A percentile compares a stretch with the other conserved stretches of the same genome.
These are phyloP conservation scores for Distichodus sexfasciatus DNA, from an alignment of 2,797 vertebrate genomes.

Conservation along the genomic window DNA sequence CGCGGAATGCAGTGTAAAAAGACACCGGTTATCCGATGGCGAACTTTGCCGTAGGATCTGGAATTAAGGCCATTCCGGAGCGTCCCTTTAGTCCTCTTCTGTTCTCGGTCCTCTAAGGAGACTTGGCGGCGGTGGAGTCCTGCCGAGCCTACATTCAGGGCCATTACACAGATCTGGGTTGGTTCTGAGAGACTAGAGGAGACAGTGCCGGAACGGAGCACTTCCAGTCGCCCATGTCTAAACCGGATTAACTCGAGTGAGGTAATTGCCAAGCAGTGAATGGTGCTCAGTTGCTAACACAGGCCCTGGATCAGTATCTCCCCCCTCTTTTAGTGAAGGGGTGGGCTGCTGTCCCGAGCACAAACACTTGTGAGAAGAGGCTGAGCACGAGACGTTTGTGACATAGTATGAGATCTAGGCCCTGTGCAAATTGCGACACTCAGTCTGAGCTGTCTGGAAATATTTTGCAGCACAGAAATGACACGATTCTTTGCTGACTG, in stretches of 20 bases:
- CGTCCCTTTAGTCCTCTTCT: background rate
- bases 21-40: background rate
- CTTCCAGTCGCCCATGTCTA: constrained; percentile 24
- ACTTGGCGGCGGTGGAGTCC: constrained; percentile 27
- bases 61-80: background rate
- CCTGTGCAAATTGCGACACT: no score
- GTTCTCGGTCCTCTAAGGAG: constrained; percentile 21
- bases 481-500: background rate
- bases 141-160: constrained; percentile 10
- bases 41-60: background rate
- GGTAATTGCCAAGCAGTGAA: constrained; percentile 4
- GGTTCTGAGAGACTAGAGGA: constrained; percentile 18
- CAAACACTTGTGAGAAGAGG: no score
- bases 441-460: background rate
- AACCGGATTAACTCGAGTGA: constrained; percentile 33
- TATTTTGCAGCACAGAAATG: background rate
- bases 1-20: background rate
- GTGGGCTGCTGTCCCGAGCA: no score
- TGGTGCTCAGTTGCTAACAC: background rate
- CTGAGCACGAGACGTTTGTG: no score
- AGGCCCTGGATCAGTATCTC: background rate
- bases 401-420: no score
- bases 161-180: constrained; percentile 39
- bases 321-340: background rate
- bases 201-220: background rate